Evolutionary conservation across 2,797 vertebrate species (phyloP), one percentile per base, ranked within the genome.

Genomic region (Sitta carolinensis): DNA sequence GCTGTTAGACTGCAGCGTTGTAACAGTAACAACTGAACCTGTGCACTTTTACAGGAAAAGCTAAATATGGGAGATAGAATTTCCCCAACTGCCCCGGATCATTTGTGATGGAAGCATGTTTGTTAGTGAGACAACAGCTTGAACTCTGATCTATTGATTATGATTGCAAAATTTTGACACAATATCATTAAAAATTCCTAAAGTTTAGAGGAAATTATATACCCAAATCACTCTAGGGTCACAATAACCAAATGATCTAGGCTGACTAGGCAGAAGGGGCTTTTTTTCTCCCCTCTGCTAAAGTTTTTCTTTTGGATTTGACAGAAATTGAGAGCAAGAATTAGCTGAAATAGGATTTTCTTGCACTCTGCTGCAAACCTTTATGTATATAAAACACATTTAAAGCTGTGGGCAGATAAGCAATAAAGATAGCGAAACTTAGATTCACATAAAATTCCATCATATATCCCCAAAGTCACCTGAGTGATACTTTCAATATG

Each of bases 191-290:
- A 52, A 64, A 73, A 32, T 3, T 52, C 45, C 50, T 13, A 16
- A 77, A 8, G 18, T 74, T 90, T 52, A 67, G 16, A 73, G 8
- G 5, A 8, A 73, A 42, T 20, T 7, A 23, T 36, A 11, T 26
- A 54, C 18, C 4, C 4, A 3, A 73, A 87, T 64, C 26, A 34
- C 15, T 34, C 19, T 52, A 11, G 20, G 43, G 10, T 79, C 55
- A 50, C 3, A 5, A n/a, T 38, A 87, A 82, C 7, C 16, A 58
- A 42, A 9, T 29, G 5, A 73, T 5, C 22, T 43, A 51, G 18
- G 30, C n/a, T 64, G 38, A 63, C 11, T 21, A 55, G 36, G 18
- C 13, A 73, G 7, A 5, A 19, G 2, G 14, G 9, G 1, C 0
- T 21, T 51, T 38, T 32, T 36, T 22, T 19, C 5, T 3, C 11